Evolutionary conservation across 2,888 invertebrate species (phyloP), one percentile per base, ranked within the genome.

Genomic region (Nesidiocoris tenuis): DNA sequence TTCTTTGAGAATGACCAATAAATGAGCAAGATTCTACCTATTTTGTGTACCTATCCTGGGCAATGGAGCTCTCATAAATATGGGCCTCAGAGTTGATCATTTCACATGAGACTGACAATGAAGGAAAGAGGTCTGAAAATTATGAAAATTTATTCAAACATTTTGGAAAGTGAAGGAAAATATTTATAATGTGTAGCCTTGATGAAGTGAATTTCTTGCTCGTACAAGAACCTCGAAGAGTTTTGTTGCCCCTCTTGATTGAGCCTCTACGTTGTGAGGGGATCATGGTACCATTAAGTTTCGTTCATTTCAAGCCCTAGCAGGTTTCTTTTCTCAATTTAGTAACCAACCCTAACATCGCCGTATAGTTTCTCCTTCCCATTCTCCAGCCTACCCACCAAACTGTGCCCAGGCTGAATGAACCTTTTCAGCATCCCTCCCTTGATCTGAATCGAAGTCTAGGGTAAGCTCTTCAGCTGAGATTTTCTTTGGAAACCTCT

Each of bases 381-480:
- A 39, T 39, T 39, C 12, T 39, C 3, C 12, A 39, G 12, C 39
- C 39, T 39, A 39, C 39, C 39, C 12, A 39, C 39, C 39, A 39
- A 39, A 39, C 3, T 3, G 39, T 12, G 12, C 12, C 3, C 39
- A 7, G 12, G 39, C 39, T 39, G 39, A 39, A 39, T 39, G 39
- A 12, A 18, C 24, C 68, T 68, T 68, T 68, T 68, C 68, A 68
- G 16, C 22, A 68, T 24, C 21, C 54, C n/a, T 39, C 12, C 39
- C 39, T 39, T 39, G 39, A 39, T 39, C 39, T 12, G 39, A 39
- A 39, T 39, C 39, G 39, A 39, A 39, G 5, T 12, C 39, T 12
- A 39, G 39, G 5, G 39, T 39, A 39, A 68, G 22, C 68, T n/a
- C 39, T 25, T 57, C 24, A 5, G 24, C 56, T 3, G 12, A 39